Conservation (phyloP, 2,113 vertebrate species). For the Microtus ochrogaster region DNA sequence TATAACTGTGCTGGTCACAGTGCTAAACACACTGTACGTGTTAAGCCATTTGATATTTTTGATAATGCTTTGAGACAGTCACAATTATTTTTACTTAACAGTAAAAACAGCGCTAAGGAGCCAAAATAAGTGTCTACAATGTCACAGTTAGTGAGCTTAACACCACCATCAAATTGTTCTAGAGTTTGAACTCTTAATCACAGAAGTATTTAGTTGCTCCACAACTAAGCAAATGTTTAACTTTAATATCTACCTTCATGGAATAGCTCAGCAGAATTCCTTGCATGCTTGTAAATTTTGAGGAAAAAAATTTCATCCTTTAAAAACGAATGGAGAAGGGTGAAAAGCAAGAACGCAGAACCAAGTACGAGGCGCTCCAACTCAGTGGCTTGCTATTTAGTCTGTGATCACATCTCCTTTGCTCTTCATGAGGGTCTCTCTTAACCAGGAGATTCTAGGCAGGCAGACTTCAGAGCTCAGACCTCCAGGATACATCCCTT, state of each 20-base stretch:
- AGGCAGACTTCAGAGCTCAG: not conserved
- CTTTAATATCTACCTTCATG: not conserved
- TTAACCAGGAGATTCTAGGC: not conserved
- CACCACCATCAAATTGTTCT: no score
- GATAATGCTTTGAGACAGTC: not conserved
- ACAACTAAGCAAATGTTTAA: not conserved
- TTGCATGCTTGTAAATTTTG: slow-evolving; percentile 7
- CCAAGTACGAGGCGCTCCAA: rapidly evolving
- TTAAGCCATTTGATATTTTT: not conserved
- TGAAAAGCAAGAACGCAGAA: not conserved
- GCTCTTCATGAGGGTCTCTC: not conserved
- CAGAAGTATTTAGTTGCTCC: not conserved
- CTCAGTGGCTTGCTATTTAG: not conserved
- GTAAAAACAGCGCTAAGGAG: not conserved
- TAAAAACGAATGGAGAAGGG: not conserved
- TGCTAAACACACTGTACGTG: not conserved
- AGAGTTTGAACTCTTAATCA: not conserved
- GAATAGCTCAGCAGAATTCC: not conserved
- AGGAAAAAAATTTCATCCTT: not conserved
- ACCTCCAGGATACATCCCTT: not conserved
- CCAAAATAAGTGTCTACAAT: not conserved
- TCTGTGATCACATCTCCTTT: no score
- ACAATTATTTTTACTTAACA: not conserved
- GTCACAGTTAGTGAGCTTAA: not conserved
- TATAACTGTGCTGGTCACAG: no score